A percentile compares a stretch with the other conserved stretches of the same genome.
Conservation (phyloP, 2,888 invertebrate genomes). For the Lapara coniferarum region DNA sequence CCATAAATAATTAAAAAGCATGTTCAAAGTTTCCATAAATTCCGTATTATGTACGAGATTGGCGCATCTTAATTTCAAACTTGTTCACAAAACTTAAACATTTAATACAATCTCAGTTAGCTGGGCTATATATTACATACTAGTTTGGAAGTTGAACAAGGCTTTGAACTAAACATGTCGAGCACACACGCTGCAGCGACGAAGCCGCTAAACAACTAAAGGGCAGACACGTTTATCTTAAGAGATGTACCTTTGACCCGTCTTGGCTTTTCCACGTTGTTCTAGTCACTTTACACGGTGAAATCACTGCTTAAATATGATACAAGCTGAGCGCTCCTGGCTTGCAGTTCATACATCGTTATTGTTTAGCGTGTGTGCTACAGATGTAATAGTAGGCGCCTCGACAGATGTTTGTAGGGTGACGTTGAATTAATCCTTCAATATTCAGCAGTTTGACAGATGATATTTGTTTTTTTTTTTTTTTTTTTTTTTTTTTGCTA, state of each 20-base stretch:
- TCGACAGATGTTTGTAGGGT: neutral
- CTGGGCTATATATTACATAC: neutral
- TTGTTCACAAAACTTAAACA: neutral
- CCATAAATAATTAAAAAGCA: constrained; percentile 12
- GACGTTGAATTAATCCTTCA: neutral
- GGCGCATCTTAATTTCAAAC: neutral
- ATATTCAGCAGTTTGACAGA: neutral
- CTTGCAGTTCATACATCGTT: constrained; percentile 35
- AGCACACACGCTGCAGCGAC: constrained; percentile 1
- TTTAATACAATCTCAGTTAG: neutral
- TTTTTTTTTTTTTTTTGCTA: too few relatives aligned
- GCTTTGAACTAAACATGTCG: constrained; percentile 4
- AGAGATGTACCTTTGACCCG: constrained; percentile 16
- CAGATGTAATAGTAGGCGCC: constrained; percentile 39
- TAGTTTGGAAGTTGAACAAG: constrained; percentile 1
- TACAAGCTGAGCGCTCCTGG: constrained; percentile 28
- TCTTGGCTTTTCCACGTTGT: constrained; percentile 3
- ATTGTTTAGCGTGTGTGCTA: constrained; percentile 27
- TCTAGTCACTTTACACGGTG: constrained; percentile 24
- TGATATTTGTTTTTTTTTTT: too few relatives aligned
- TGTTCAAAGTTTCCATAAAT: constrained; percentile 3
- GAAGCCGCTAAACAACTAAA: neutral
- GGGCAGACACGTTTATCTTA: constrained; percentile 18
- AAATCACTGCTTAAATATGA: constrained; percentile 27
- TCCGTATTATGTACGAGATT: neutral